Evolutionary conservation across 2,888 invertebrate species (phyloP), one percentile per base, ranked within the genome.

Genomic region (Ormyrus pomaceus): DNA sequence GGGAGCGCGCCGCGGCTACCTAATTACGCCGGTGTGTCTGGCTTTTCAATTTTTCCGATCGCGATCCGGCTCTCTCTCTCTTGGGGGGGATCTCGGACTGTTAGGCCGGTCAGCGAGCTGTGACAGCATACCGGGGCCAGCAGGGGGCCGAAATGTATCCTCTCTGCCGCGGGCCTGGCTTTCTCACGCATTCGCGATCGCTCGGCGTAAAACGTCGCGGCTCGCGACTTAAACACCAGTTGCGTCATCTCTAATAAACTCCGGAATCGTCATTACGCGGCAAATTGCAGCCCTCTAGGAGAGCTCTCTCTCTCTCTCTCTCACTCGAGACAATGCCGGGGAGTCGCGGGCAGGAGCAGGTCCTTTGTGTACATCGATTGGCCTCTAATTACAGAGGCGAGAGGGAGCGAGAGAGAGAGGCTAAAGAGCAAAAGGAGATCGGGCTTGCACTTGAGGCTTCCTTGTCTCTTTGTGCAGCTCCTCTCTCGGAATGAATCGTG

Each of bases 401-500:
- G 51, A 58, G 13, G 6, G 59, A 19, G 19, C 5, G 46, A 11
- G 11, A 7, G 64, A 7, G 51, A 9, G 9, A 56, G 51, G 13
- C 51, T 59, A 34, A 34, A 34, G 46, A 9, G 69, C n/a, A 10
- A 50, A 34, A 34, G 34, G 34, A 34, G 71, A 71, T 61, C 71
- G 50, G 45, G 59, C 61, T 34, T 56, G 11, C 74, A 9, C 48
- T 10, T 10, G 3, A 50, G 11, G 65, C 8, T 61, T 10, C 53
- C 66, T 61, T 9, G 46, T 59, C 59, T 34, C 13, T 71, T 50
- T 71, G 65, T 65, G 46, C 48, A 50, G 13, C 46, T 53, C 5
- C 45, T 6, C 77, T 53, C 69, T 66, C 13, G 58, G 75, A 75
- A 68, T 69, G 71, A 76, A 72, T 83, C 79, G 75, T 75, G 80